Base-by-base conservation (phyloP, 2,888 invertebrate species). In the Acanthoscelides obtectus region DNA sequence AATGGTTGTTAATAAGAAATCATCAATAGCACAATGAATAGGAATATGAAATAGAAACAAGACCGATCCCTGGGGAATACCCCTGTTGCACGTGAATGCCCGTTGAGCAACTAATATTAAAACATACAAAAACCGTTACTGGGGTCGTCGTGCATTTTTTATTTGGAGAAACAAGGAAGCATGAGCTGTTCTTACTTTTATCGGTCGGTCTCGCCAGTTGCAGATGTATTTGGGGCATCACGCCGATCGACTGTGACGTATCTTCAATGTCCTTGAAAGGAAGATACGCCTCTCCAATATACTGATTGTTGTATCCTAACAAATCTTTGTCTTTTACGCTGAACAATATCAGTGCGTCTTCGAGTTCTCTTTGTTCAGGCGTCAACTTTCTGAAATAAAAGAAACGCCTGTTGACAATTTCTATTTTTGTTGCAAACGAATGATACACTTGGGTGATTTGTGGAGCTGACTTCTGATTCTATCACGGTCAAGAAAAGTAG, bases 251-350 rank as follows among this genome's bases (percentile, higher is more conserved):
- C 71, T 88, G 87, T 0, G 87, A 87, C 0, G 90, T 90, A 76
- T 89, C 89, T 19, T 90, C 89, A 78, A 96, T 89, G 80, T 94
- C 93, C 74, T 88, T 89, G 85, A 98, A 93, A 79, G 93, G 90
- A 45, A 98, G 84, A 85, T 95, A 98, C 65, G 96, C 95, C 86
- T 99, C 99, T 8, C 97, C 98, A 77, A 98, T 93, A 86, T 98
- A 98, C 82, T 96, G 95, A 84, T 96, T 97, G 79, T 92, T 91
- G 83, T 96, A 91, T 70, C 95, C 93, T 85, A 98, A 91, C 85
- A 97, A 91, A 86, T 99, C 98, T 85, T 97, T 96, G 86, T 99
- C 99, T 87, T 99, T 99, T 19, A 99, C 90, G 76, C 96, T 94
- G 82, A 99, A 94, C 76, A 94, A 90, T 72, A 99, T 85, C 76